Evolutionary conservation across 2,888 invertebrate genomes (phyloP), one percentile per base, ranked within the genome.

Genomic region (Patella caerulea): DNA sequence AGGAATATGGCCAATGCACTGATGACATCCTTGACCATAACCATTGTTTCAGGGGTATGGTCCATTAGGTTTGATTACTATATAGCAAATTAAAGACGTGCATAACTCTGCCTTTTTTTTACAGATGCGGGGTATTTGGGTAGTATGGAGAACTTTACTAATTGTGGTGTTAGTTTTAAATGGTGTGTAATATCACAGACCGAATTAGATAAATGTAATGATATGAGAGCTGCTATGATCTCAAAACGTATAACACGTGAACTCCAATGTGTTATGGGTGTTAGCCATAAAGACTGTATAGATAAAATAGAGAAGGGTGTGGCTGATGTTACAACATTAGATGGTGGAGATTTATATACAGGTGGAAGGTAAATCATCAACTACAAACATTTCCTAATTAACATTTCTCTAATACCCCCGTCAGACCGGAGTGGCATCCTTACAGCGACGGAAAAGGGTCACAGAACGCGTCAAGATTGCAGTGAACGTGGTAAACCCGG

Each of bases 141-240:
- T 15, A 80, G 80, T 11, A 65, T 82, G 76, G 53, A 71, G 14
- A 75, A 79, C 69, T 82, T 83, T 82, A 97, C 97, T 89, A 96
- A 97, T 0, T 82, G 82, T 53, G 95, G 97, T 14, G 93, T 94
- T 71, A 93, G 94, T 29, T 96, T 97, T 93, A 95, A 95, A 0
- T 90, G 98, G 17, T 98, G 98, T 89, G 95, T 98, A 29, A 96
- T 97, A 0, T 97, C 97, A 0, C 95, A 96, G 76, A 94, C 94
- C 0, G 98, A 98, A 91, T 93, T 96, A 93, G 95, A 95, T 79
- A 98, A 98, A 92, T 98, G 98, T 90, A 92, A 95, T 34, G 81
- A 84, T 70, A 86, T 88, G 86, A 85, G 85, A 75, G 83, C 87
- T 80, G 88, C 88, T 1, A 85, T 88, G 72, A 78, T 82, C 5